Percentiles rank a stretch among this genome's conserved stretches.
Evolutionary conservation across 2,888 invertebrate genomes (phyloP).

Genomic region (Perithous albicinctus): DNA sequence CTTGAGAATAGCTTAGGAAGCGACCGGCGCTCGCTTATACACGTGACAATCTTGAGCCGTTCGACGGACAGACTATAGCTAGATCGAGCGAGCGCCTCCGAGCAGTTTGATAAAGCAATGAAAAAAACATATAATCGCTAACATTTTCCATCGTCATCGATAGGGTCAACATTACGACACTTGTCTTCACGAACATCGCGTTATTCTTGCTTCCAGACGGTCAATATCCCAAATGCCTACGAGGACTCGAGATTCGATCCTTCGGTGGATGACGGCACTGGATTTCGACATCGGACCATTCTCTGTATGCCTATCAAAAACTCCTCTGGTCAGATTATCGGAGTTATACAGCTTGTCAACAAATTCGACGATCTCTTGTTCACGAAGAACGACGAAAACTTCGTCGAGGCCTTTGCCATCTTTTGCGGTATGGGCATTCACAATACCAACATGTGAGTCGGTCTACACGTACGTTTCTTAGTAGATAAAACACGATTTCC

Average conservation of each 20-base stretch:
- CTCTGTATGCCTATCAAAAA: slow-evolving; percentile 99
- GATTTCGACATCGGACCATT: slow-evolving; percentile 95
- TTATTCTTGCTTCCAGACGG: slow-evolving; percentile 88
- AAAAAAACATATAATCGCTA: slow-evolving; percentile 15
- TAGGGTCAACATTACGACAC: not conserved
- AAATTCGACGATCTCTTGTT: slow-evolving; percentile 96
- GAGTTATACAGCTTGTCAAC: slow-evolving; percentile 96
- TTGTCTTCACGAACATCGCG: slow-evolving; percentile 25
- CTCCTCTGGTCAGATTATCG: slow-evolving; percentile 95
- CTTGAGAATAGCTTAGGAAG: too few relatives aligned
- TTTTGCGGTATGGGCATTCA: slow-evolving; percentile 99
- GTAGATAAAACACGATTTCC: too few relatives aligned
- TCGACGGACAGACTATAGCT: slow-evolving; percentile 3
- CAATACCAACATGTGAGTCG: slow-evolving; percentile 94
- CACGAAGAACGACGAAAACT: slow-evolving; percentile 98
- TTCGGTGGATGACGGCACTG: slow-evolving; percentile 92
- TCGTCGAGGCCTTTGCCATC: slow-evolving; percentile 98
- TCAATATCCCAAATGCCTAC: slow-evolving; percentile 96
- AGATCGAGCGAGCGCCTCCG: slow-evolving; percentile 22
- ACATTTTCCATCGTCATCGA: slow-evolving; percentile 4
- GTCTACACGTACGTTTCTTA: slow-evolving; percentile 24
- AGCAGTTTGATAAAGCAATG: too few relatives aligned
- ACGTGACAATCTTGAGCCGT: slow-evolving; percentile 16
- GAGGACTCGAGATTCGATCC: slow-evolving; percentile 95
- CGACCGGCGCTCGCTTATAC: slow-evolving; percentile 8